Conservation (phyloP, 2,113 vertebrate species). For the Phalacrocorax pelagicus region DNA sequence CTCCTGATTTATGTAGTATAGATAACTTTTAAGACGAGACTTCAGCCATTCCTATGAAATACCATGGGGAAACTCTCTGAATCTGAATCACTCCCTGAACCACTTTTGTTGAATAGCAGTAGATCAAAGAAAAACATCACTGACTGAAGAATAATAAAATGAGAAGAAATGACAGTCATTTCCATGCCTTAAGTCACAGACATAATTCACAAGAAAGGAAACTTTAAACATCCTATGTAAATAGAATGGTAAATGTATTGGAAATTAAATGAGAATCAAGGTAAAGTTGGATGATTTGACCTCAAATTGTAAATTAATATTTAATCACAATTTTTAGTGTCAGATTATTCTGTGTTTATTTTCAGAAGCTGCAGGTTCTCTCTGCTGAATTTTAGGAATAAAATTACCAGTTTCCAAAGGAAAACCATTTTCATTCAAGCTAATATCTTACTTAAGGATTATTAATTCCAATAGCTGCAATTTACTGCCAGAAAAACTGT, state of each 20-base stretch:
- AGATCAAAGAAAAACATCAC: constrained; percentile 9
- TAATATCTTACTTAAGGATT: not conserved
- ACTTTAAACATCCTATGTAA: constrained; percentile 1
- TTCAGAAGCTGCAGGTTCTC: not conserved
- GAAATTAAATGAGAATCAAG: not conserved
- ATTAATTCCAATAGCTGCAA: constrained; percentile 17
- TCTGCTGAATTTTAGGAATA: not conserved
- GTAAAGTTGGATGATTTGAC: not conserved
- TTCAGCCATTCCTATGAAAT: not conserved
- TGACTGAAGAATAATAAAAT: not conserved
- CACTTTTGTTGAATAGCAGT: not conserved
- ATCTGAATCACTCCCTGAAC: not conserved
- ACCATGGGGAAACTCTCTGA: not conserved
- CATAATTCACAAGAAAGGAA: constrained; percentile 7
- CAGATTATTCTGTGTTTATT: not conserved
- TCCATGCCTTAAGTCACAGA: not conserved
- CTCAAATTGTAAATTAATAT: not conserved
- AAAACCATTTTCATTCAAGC: not conserved
- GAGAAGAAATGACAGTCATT: not conserved
- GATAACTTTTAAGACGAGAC: not conserved
- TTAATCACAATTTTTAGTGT: not conserved
- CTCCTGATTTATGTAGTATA: not conserved
- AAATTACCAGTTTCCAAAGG: not conserved
- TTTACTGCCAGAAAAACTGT: not conserved
- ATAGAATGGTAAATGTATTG: not conserved